phyloP scores from a whole-genome alignment of 2,113 vertebrate species.

The Myrmecophaga tridactyla region DNA sequence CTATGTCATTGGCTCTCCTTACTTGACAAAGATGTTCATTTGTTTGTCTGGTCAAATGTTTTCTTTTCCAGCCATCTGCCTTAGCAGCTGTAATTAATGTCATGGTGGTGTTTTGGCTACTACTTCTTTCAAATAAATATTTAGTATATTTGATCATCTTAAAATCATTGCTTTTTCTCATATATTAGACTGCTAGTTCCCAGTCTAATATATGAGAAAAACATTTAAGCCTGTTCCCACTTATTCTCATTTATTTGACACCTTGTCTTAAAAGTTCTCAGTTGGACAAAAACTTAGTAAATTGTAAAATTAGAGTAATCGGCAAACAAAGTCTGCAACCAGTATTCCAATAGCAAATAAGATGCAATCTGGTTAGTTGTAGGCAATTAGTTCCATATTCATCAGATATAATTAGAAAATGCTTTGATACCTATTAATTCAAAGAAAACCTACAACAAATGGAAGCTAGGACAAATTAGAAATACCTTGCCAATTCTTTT shows the following conservation, averaged over 20 bases:
- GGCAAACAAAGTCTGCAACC: background rate
- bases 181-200: background rate
- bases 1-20: background rate
- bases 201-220: no score
- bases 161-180: background rate
- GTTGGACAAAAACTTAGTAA: constrained; percentile 3
- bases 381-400: constrained; percentile 48
- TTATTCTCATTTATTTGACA: background rate
- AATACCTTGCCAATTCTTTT: constrained; percentile 22
- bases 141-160: background rate
- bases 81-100: background rate
- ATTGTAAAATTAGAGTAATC: constrained; percentile 14
- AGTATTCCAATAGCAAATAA: constrained; percentile 39
- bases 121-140: constrained; percentile 1
- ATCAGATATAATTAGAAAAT: constrained; percentile 38
- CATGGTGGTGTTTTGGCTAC: background rate
- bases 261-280: constrained; percentile 19
- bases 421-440: background rate
- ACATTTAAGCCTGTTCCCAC: background rate
- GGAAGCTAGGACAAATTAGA: background rate
- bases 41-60: background rate
- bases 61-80: constrained; percentile 3
- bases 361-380: background rate
- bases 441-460: constrained; percentile 9
- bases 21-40: background rate